These are phyloP conservation scores for Rhynchotus rufescens DNA, from an alignment of 2,797 vertebrate species.

Conservation along the genomic window DNA sequence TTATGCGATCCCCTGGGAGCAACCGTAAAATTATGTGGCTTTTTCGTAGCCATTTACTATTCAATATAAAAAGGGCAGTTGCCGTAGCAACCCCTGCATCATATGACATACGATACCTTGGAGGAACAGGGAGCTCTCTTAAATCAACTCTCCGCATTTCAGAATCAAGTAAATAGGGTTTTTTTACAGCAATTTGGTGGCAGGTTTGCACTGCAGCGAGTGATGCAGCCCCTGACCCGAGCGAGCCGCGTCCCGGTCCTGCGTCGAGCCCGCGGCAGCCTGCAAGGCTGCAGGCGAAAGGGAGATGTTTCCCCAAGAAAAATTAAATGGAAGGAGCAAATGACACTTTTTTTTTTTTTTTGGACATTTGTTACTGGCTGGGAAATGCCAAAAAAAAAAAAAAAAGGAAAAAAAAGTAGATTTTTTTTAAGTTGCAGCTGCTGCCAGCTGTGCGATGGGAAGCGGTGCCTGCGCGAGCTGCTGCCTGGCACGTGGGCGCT, in stretches of 20 bases:
- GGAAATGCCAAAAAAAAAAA: background rate
- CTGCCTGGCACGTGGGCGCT: too few relatives aligned
- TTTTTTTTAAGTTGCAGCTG: background rate
- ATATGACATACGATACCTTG: conserved; percentile 45
- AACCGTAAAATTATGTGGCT: conserved; percentile 69
- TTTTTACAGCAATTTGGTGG: conserved; percentile 41
- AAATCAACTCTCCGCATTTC: conserved; percentile 69
- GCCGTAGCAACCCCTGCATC: conserved; percentile 51
- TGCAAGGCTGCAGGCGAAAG: background rate
- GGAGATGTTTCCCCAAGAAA: background rate
- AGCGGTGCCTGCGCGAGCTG: too few relatives aligned
- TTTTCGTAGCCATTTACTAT: conserved; percentile 60
- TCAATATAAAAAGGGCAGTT: conserved; percentile 62
- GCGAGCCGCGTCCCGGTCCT: background rate
- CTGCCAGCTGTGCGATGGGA: conserved; percentile 1
- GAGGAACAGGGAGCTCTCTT: conserved; percentile 44
- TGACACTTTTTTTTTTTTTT: background rate
- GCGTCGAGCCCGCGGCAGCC: background rate
- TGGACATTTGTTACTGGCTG: background rate
- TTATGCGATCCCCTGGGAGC: conserved; percentile 46
- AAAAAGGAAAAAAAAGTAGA: background rate
- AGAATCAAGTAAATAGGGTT: conserved; percentile 40
- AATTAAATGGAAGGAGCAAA: conserved; percentile 36
- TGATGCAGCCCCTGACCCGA: background rate
- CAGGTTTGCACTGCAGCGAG: background rate